Conservation (phyloP, 1,140 invertebrate species). For the Holotrichia oblita region DNA sequence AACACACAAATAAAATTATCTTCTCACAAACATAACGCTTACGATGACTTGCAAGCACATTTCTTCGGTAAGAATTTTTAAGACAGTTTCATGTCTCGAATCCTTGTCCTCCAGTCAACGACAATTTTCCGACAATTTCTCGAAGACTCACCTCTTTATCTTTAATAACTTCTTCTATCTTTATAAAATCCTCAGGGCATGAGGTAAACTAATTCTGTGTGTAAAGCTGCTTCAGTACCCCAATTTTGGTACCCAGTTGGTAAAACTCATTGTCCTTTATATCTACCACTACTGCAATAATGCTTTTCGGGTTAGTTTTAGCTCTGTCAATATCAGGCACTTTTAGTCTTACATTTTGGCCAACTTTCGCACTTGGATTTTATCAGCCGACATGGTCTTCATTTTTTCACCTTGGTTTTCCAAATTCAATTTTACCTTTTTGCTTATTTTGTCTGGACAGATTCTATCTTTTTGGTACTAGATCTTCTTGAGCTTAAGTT, state of each 20-base stretch:
- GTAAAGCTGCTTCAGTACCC: conserved; percentile 39
- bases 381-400: too few species aligned
- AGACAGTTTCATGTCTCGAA: background rate
- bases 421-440: too few species aligned
- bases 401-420: too few species aligned
- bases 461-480: too few species aligned
- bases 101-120: conserved; percentile 11
- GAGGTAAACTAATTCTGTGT: conserved; percentile 41
- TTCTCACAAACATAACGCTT: too few species aligned
- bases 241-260: conserved; percentile 41
- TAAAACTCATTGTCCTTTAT: conserved; percentile 37
- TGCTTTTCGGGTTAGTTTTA: conserved; percentile 38
- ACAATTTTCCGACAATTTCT: conserved; percentile 42
- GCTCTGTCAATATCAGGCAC: conserved; percentile 42
- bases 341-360: conserved; percentile 42
- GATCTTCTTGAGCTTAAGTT: too few species aligned
- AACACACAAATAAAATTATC: too few species aligned
- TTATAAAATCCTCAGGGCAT: conserved; percentile 25
- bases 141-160: conserved; percentile 32
- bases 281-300: conserved; percentile 38
- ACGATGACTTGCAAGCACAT: too few species aligned
- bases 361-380: conserved; percentile 38
- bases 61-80: too few species aligned
- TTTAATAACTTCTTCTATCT: conserved; percentile 38
- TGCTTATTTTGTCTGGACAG: too few species aligned